phyloP scores from a whole-genome alignment of 2,888 invertebrate species.

The Cyaniris semiargus region DNA sequence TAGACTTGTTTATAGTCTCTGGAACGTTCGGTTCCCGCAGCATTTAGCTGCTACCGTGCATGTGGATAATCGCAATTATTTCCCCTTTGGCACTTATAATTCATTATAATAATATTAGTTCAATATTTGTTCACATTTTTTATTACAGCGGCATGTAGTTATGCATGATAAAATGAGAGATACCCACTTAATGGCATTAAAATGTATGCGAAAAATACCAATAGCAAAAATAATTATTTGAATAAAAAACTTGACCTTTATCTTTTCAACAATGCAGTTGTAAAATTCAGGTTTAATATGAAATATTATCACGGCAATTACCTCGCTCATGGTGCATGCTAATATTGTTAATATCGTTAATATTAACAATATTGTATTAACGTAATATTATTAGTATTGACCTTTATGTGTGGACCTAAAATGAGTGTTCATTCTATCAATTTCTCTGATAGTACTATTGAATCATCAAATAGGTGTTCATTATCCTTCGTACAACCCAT shows the following conservation, averaged over 20 bases:
- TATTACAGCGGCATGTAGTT: not conserved
- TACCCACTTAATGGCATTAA: not conserved
- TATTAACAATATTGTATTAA: no score
- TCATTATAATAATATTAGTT: conserved; percentile 24
- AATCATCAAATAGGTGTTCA: not conserved
- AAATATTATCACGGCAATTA: conserved; percentile 3
- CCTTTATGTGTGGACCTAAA: no score
- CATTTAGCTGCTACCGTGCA: conserved; percentile 9
- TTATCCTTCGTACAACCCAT: not conserved
- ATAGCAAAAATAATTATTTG: conserved; percentile 17
- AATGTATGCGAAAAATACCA: conserved; percentile 19
- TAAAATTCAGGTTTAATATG: conserved; percentile 11
- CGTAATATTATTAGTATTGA: no score
- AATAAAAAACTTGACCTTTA: conserved; percentile 11
- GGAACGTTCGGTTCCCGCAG: not conserved
- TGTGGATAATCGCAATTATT: conserved; percentile 27
- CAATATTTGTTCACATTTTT: not conserved
- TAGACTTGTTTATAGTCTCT: conserved; percentile 55
- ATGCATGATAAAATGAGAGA: conserved; percentile 3
- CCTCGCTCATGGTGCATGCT: not conserved
- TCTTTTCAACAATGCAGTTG: conserved; percentile 9
- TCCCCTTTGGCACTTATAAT: conserved; percentile 8
- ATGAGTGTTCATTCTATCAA: no score
- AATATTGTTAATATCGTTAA: not conserved
- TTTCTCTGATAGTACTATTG: no score